A percentile compares a stretch with the other conserved stretches of the same genome.
Evolutionary conservation across 2,888 invertebrate genomes (phyloP).

Genomic region (Nysson spinosus): DNA sequence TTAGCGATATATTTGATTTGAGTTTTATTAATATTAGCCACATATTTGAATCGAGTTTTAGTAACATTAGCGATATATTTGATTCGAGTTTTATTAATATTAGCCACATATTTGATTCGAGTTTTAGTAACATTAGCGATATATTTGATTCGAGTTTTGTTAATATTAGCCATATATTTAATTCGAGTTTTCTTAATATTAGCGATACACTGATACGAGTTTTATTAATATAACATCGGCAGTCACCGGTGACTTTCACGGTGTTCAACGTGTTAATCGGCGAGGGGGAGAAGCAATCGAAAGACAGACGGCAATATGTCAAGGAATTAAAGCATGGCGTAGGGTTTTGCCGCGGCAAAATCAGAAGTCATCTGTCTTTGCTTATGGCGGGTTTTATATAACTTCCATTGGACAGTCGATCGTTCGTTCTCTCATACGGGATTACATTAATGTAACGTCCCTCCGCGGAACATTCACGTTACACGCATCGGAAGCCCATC

Average conservation of each 20-base stretch:
- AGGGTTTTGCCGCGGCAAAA: constrained; percentile 28
- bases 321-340: constrained; percentile 38
- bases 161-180: no score
- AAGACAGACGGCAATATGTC: constrained; percentile 31
- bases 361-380: constrained; percentile 66
- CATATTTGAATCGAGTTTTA: no score
- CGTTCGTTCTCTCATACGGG: constrained; percentile 29
- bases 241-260: constrained; percentile 13
- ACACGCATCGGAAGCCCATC: neutral
- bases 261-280: constrained; percentile 26
- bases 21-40: no score
- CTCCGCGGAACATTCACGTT: neutral
- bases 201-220: no score
- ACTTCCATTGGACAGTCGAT: neutral
- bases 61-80: no score
- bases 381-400: constrained; percentile 32
- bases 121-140: no score
- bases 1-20: no score
- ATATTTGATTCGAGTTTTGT: no score
- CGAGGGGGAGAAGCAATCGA: constrained; percentile 4
- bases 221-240: no score
- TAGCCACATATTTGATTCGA: no score
- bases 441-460: neutral
- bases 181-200: no score
- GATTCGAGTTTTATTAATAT: no score